phyloP scores from a whole-genome alignment of 2,113 vertebrate genomes.

The Misgurnus anguillicaudatus region DNA sequence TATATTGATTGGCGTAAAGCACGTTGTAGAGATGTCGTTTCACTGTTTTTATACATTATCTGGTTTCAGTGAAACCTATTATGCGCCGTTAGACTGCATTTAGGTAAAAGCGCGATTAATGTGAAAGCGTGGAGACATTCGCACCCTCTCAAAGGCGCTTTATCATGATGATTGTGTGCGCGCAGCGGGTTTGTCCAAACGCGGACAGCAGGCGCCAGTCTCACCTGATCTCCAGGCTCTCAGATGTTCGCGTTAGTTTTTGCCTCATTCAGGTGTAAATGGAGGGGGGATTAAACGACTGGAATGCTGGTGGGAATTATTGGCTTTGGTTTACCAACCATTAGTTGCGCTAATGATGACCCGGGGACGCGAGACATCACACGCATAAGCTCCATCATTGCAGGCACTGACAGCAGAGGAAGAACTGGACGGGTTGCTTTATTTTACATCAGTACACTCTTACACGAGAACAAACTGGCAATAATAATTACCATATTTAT shows the following conservation, averaged over 20 bases:
- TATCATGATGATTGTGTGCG: constrained; percentile 63
- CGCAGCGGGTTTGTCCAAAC: constrained; percentile 76
- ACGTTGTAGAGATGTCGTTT: too few relatives aligned
- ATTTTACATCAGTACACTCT: not conserved
- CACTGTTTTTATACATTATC: not conserved
- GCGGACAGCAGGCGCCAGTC: constrained; percentile 67
- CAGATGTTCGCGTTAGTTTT: constrained; percentile 45
- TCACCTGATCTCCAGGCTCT: constrained; percentile 57
- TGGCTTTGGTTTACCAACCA: constrained; percentile 58
- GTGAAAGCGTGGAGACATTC: constrained; percentile 30
- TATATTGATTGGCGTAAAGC: too few relatives aligned
- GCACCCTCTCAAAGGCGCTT: constrained; percentile 60
- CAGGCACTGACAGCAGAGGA: not conserved
- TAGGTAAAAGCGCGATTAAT: constrained; percentile 15
- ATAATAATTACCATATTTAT: too few relatives aligned
- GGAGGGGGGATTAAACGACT: not conserved
- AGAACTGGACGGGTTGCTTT: not conserved
- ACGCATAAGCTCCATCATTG: not conserved
- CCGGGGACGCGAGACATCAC: not conserved
- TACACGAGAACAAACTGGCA: not conserved
- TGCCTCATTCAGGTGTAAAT: constrained; percentile 71
- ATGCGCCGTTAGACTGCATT: not conserved
- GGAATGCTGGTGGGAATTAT: constrained; percentile 55
- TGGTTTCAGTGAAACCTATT: not conserved
- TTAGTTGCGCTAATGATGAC: constrained; percentile 51